Evolutionary conservation across 2,797 vertebrate genomes (phyloP).

Genomic region (Rhodeus uyekii): DNA sequence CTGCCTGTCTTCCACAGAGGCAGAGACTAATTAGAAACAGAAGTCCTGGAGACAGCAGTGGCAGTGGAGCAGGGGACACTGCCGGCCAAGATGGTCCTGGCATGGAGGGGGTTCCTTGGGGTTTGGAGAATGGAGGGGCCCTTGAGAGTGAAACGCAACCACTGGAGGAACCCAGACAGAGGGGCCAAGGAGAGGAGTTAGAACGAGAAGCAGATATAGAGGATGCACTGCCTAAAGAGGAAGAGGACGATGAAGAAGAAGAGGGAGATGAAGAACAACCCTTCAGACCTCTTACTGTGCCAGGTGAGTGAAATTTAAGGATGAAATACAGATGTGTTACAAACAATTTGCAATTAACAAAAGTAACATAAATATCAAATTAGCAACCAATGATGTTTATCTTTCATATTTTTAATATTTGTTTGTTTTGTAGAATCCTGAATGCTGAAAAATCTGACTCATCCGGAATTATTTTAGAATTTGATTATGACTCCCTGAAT

Average conservation of each 20-base stretch:
- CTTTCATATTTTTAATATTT: neutral
- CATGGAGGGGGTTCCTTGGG: slow-evolving; percentile 59
- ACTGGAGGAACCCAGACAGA: slow-evolving; percentile 62
- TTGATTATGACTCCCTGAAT: neutral
- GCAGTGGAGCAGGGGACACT: slow-evolving; percentile 61
- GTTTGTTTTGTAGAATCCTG: neutral
- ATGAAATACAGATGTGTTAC: neutral
- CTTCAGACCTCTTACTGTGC: slow-evolving; percentile 73
- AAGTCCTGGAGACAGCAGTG: slow-evolving; percentile 66
- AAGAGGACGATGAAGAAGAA: slow-evolving; percentile 66
- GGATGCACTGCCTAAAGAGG: slow-evolving; percentile 66
- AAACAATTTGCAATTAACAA: neutral
- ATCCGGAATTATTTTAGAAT: neutral
- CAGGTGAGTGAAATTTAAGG: slow-evolving; percentile 64
- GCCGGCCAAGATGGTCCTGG: slow-evolving; percentile 47
- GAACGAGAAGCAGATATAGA: slow-evolving; percentile 41
- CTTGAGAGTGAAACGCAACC: slow-evolving; percentile 65
- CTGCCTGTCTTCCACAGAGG: slow-evolving; percentile 66
- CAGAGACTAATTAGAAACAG: slow-evolving; percentile 75
- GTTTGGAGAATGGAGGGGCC: slow-evolving; percentile 68
- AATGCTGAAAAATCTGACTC: neutral
- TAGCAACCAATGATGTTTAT: neutral
- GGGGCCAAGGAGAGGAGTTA: slow-evolving; percentile 46
- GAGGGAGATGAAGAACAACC: slow-evolving; percentile 69
- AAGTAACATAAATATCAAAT: neutral